These are phyloP conservation scores for Ceyx melanurus DNA, from an alignment of 2,113 vertebrate species.

Conservation along the genomic window DNA sequence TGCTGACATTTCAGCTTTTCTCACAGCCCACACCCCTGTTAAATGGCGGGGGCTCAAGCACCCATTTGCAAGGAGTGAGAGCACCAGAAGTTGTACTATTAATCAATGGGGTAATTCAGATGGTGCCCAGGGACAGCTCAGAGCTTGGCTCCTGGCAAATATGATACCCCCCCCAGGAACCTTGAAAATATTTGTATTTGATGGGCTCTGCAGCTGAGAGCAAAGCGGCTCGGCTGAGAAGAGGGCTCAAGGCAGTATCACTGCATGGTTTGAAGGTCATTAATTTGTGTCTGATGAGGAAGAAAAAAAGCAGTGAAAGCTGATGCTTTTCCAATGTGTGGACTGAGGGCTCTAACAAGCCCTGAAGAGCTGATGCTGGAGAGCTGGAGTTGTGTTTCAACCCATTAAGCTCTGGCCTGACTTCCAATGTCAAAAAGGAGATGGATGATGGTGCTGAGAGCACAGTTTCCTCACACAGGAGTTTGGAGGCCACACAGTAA, in stretches of 20 bases:
- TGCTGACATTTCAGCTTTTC: constrained; percentile 57
- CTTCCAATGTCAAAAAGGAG: constrained; percentile 71
- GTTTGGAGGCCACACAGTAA: neutral
- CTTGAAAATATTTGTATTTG: constrained; percentile 21
- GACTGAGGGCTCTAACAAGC: constrained; percentile 54
- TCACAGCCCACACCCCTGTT: neutral
- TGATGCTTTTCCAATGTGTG: constrained; percentile 54
- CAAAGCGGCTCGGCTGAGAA: neutral
- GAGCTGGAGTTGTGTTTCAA: constrained; percentile 61
- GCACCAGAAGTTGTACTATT: constrained; percentile 1
- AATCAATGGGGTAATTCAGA: constrained; percentile 54
- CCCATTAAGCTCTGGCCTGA: constrained; percentile 62
- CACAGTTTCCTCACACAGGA: neutral
- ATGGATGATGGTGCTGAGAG: constrained; percentile 36
- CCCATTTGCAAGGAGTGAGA: constrained; percentile 33
- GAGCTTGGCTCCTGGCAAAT: constrained; percentile 19
- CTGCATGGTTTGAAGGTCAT: constrained; percentile 71
- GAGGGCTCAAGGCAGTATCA: constrained; percentile 54
- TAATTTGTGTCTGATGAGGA: constrained; percentile 40
- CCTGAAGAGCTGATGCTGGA: constrained; percentile 65
- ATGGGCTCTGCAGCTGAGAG: constrained; percentile 22
- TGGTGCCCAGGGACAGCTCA: neutral
- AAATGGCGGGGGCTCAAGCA: neutral
- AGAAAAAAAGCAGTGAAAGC: constrained; percentile 60
- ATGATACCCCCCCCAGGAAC: constrained; percentile 11